Base-by-base conservation (phyloP, 2,888 invertebrate genomes). In the Drosophila ezoana region DNA sequence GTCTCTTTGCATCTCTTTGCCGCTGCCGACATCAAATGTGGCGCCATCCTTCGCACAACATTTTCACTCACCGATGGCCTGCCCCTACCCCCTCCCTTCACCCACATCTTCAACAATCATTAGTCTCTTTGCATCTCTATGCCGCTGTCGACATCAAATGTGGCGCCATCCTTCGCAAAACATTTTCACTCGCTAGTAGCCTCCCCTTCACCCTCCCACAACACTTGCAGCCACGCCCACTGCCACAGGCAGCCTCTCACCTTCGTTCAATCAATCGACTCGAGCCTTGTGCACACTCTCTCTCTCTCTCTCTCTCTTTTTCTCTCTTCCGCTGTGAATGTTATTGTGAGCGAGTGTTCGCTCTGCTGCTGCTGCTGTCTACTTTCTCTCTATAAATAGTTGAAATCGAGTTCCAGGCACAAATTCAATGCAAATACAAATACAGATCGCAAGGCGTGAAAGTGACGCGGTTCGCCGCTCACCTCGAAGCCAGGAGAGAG, bases 351-450 rank as follows among this genome's bases (percentile, higher is more conserved):
- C 45, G 72, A 61, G 54, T n/a, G 40, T 10, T 14, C 10, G 40
- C 38, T 14, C 13, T n/a, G 18, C 16, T 53, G 32, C 33, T 8
- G 6, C 18, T 44, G 54, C 35, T 53, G 49, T 80, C 69, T 58
- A 87, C 83, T 88, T 83, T 83, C 83, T 88, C 83, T 88, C 79
- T 78, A 83, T 71, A 88, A 75, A 80, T 82, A 74, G 84, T 88
- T 77, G 53, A 83, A 88, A 88, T 83, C 74, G 69, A 77, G 70
- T 87, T 81, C n/a, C 61, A 79, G 70, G 56, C 48, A 75, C 70
- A 76, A 71, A 79, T 76, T 57, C 57, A 72, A 79, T 72, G 81
- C 62, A 76, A 80, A 86, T 71, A 71, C 62, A 76, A 80, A 86
- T 71, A 71, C 66, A 77, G 69, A 77, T 65, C 66, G 59, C 63